Base-by-base conservation (phyloP, 2,888 invertebrate species). In the Parnassius glacialis region DNA sequence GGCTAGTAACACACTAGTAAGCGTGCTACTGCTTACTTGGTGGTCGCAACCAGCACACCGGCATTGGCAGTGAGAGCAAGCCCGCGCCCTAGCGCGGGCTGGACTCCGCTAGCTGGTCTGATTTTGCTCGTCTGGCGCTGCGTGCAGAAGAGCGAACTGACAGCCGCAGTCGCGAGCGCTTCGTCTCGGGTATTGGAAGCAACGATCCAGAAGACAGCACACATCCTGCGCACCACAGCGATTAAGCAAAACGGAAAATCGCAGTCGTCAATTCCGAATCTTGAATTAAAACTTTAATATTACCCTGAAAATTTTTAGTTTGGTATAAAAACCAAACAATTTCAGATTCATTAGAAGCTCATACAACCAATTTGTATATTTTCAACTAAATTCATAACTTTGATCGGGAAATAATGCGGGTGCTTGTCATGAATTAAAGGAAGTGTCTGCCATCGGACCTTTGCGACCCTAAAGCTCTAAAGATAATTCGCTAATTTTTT, bases 71-170 rank as follows among this genome's bases (percentile, higher is more conserved):
- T 84, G 86, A 71, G 85, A 75, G 80, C 90, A 88, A 72, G 90
- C 90, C 90, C 89, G 90, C 91, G 88, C 68, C 67, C 68, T 76
- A 68, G 75, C 88, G 86, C 90, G 90, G 89, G 90, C 90, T 56
- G 84, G 86, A 73, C 83, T 85, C 85, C 88, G 90, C 90, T 91
- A 94, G 93, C 93, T 93, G 93, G 80, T 92, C 80, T 85, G 85
- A 73, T 74, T 79, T 73, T 81, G 81, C 64, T 92, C 93, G 87
- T 94, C 94, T 82, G 95, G 95, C 75, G 94, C 97, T 83, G 96
- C 95, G 92, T 97, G 97, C 82, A 97, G 94, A 82, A 97, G 93
- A 79, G 96, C 96, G 92, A 97, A 97, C 91, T 97, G 96, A 93
- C 97, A 97, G 91, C 96, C 96, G 87, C 97, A 97, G 89, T 97